These are phyloP conservation scores for Hecatera dysodea DNA, from an alignment of 2,888 invertebrate species.

Conservation along the genomic window DNA sequence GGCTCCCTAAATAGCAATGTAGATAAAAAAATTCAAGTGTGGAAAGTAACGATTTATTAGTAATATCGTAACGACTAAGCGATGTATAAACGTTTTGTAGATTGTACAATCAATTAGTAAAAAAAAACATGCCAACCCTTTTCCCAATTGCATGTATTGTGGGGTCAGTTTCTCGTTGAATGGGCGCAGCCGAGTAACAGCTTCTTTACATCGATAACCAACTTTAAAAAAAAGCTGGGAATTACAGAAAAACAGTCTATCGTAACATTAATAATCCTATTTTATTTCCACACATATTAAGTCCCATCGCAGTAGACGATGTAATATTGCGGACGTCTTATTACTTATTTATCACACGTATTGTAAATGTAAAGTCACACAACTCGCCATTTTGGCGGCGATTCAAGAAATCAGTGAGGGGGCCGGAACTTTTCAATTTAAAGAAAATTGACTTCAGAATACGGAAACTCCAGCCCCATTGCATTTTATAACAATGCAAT, in stretches of 20 bases:
- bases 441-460: slow-evolving; percentile 64
- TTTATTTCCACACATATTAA: slow-evolving; percentile 1
- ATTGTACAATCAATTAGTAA: background rate
- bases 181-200: background rate
- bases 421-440: slow-evolving; percentile 53
- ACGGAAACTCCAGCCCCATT: slow-evolving; percentile 4
- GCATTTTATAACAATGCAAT: slow-evolving; percentile 40
- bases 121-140: background rate
- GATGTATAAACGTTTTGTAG: no score
- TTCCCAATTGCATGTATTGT: no score
- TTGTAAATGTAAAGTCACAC: slow-evolving; percentile 77
- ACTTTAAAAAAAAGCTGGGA: no score
- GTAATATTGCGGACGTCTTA: slow-evolving; percentile 59
- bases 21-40: background rate
- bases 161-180: background rate
- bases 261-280: background rate
- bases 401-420: slow-evolving; percentile 80
- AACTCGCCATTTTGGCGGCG: slow-evolving; percentile 79
- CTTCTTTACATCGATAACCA: background rate
- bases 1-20: background rate
- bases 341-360: slow-evolving; percentile 75
- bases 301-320: slow-evolving; percentile 18
- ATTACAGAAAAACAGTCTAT: background rate
- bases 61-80: background rate
- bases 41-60: background rate